Evolutionary conservation across 2,888 invertebrate genomes (phyloP).

Genomic region (Entomobrya multifasciata): DNA sequence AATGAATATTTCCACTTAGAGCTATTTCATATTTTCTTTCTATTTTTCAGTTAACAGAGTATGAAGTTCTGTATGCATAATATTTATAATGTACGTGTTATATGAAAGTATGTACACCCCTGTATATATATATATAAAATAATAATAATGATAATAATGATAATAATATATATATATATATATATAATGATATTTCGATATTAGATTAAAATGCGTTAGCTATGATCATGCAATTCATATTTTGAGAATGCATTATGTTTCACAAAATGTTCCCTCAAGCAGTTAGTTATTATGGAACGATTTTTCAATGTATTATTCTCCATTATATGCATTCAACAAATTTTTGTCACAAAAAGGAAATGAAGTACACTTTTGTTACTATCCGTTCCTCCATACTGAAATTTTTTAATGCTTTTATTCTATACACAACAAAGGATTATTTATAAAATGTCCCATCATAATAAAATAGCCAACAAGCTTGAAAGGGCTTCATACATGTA

Average conservation of each 20-base stretch:
- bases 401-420: background rate
- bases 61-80: too few species aligned
- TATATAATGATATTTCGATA: too few species aligned
- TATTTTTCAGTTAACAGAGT: too few species aligned
- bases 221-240: slow-evolving; percentile 29
- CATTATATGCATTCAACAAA: slow-evolving; percentile 20
- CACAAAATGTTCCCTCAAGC: slow-evolving; percentile 51
- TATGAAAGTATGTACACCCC: too few species aligned
- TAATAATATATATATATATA: too few species aligned
- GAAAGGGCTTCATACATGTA: background rate
- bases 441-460: too few species aligned
- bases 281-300: slow-evolving; percentile 58
- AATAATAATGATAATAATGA: too few species aligned
- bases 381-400: background rate
- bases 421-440: background rate
- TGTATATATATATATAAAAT: too few species aligned
- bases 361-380: background rate
- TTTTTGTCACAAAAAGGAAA: slow-evolving; percentile 14
- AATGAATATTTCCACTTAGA: too few species aligned
- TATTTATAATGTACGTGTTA: too few species aligned
- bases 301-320: slow-evolving; percentile 12
- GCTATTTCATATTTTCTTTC: too few species aligned
- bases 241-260: slow-evolving; percentile 5
- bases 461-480: background rate
- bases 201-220: too few species aligned